Evolutionary conservation across 64 coral and sea anemone genomes (phyloP).

Genomic region (Montipora sp.): DNA sequence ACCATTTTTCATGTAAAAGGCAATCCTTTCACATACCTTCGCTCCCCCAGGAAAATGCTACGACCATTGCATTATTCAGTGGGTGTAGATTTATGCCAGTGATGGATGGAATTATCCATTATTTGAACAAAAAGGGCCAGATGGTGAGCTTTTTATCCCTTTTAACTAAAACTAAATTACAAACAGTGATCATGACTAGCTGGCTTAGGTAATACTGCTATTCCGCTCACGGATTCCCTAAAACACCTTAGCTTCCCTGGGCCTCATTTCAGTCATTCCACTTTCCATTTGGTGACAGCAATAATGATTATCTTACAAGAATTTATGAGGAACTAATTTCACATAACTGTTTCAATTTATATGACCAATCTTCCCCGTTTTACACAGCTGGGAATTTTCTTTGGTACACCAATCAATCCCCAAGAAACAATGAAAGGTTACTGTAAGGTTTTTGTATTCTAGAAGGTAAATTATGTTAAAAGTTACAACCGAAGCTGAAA

Average conservation of each 20-base stretch:
- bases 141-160: not conserved
- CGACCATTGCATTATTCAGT: not conserved
- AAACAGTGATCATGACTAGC: not conserved
- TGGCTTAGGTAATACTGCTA: conserved; percentile 3
- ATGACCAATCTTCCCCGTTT: not conserved
- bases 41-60: not conserved
- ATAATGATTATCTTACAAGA: conserved; percentile 2
- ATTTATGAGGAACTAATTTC: conserved; percentile 3
- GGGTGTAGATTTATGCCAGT: conserved; percentile 7
- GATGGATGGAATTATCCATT: conserved; percentile 8
- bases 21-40: not conserved
- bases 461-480: conserved; percentile 4
- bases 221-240: not conserved
- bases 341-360: conserved; percentile 8
- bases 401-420: not conserved
- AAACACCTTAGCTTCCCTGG: not conserved
- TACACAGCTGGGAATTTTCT: not conserved
- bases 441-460: conserved; percentile 2
- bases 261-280: conserved; percentile 7
- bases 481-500: conserved; percentile 1
- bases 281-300: conserved; percentile 12
- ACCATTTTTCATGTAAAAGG: not conserved
- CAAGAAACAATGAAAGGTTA: conserved; percentile 5
- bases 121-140: not conserved
- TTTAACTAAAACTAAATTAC: not conserved